Evolutionary conservation across 1,140 invertebrate genomes (phyloP).

Genomic region (Cotesia glomerata): DNA sequence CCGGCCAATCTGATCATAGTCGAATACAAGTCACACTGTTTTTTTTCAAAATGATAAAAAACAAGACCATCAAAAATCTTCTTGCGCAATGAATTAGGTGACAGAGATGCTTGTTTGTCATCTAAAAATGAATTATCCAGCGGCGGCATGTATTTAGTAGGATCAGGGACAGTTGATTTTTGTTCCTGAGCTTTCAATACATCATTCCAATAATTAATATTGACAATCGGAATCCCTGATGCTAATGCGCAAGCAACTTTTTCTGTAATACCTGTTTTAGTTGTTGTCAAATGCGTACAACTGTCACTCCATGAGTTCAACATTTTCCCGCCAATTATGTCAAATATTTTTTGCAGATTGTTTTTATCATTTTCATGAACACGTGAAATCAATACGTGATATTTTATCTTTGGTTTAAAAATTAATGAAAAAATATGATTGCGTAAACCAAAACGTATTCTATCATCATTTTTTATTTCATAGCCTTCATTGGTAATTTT

Average conservation of each 20-base stretch:
- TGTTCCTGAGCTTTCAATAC: slow-evolving; percentile 6
- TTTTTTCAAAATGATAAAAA: slow-evolving; percentile 13
- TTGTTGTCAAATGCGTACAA: slow-evolving; percentile 25
- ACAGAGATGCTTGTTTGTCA: background rate
- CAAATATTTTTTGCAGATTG: slow-evolving; percentile 5
- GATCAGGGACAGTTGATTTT: background rate
- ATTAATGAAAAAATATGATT: slow-evolving; percentile 30
- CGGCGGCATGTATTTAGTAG: background rate
- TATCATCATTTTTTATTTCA: slow-evolving; percentile 27
- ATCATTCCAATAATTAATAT: slow-evolving; percentile 20
- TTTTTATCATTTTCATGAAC: slow-evolving; percentile 10
- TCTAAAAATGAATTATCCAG: background rate
- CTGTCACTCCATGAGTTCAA: background rate
- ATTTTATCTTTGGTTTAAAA: slow-evolving; percentile 15
- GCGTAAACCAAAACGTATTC: slow-evolving; percentile 40
- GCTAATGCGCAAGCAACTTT: slow-evolving; percentile 28
- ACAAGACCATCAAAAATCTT: slow-evolving; percentile 10
- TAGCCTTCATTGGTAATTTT: slow-evolving; percentile 22
- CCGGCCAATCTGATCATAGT: slow-evolving; percentile 27
- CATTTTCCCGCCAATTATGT: slow-evolving; percentile 7
- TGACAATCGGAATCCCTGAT: slow-evolving; percentile 6
- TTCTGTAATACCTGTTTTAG: slow-evolving; percentile 19
- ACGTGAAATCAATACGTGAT: background rate
- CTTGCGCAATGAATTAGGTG: slow-evolving; percentile 10
- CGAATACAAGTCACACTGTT: slow-evolving; percentile 1